Base-by-base conservation (phyloP, 2,113 vertebrate genomes). In the Nycticryphes semicollaris region DNA sequence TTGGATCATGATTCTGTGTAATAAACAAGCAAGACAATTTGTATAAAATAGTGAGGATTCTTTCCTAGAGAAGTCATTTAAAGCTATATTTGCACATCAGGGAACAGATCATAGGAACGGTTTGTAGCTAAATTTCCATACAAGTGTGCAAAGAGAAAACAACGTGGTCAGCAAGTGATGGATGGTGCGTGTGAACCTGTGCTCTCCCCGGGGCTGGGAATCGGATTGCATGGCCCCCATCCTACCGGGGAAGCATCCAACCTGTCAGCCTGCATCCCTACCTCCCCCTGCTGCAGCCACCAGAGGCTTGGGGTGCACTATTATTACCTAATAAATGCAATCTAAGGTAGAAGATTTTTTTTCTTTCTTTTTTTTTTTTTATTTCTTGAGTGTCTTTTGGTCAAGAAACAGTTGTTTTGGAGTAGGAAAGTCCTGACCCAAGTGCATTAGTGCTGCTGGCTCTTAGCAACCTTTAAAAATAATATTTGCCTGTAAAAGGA, bases 1-100 rank as follows among this genome's bases (percentile, higher is more conserved):
- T 93, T 92, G 94, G 95, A 90, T 87, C 68, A 9, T 7, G 77
- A 72, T 75, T 94, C 94, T 67, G 85, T 90, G 70, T 68, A 94
- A 96, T 95, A 97, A 97, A 93, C 94, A 94, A 37, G 69, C 88
- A 76, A 69, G 90, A 95, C 93, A 80, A 86, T 93, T 96, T 96
- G 93, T 94, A 94, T 97, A 94, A 95, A 94, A 93, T 92, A 96
- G 84, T 76, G 81, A 79, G 67, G 84, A 97, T 96, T 97, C 96
- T 97, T 96, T 96, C 96, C 96, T 95, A 95, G 92, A 95, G 87
- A 66, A 87, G 95, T 97, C 84, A 95, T 89, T 84, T 84, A 73
- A 94, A 95, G 92, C 95, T 87, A 53, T 92, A 90, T 93, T 95
- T 93, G 81, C 66, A 68, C 86, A 30, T 78, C 25, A 43, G 62